Evolutionary conservation across 2,797 vertebrate species (phyloP).

Genomic region (Synaphobranchus kaupii): DNA sequence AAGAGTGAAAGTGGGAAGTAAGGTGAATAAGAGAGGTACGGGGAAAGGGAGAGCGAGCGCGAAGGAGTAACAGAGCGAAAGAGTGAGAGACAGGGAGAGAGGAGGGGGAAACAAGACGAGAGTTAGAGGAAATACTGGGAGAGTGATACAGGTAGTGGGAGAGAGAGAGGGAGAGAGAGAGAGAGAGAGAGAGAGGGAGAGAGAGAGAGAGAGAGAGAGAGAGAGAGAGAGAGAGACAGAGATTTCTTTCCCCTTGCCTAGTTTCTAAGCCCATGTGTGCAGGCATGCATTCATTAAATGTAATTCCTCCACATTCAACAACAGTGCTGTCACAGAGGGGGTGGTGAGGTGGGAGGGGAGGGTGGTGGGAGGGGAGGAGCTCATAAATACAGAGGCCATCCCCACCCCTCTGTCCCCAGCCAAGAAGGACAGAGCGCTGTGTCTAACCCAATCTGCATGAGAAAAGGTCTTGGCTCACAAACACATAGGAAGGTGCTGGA

Average conservation of each 20-base stretch:
- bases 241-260: constrained; percentile 53
- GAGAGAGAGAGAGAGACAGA: constrained; percentile 18
- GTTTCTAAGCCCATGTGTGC: constrained; percentile 72
- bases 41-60: constrained; percentile 32
- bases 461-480: constrained; percentile 39
- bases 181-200: constrained; percentile 27
- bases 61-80: not conserved
- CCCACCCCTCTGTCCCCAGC: not conserved
- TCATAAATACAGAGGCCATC: constrained; percentile 8
- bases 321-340: constrained; percentile 63
- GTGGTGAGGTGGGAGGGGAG: constrained; percentile 28
- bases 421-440: constrained; percentile 5
- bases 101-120: not conserved
- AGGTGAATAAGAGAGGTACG: not conserved
- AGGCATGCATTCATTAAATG: constrained; percentile 75
- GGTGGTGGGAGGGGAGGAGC: constrained; percentile 21
- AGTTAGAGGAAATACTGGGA: not conserved
- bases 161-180: constrained; percentile 1
- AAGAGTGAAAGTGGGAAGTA: constrained; percentile 11
- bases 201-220: no score
- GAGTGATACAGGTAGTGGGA: constrained; percentile 47
- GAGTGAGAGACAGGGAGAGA: not conserved
- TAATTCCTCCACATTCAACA: constrained; percentile 70
- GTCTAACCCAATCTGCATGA: constrained; percentile 39
- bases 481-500: constrained; percentile 14